A percentile compares a stretch with the other conserved stretches of the same genome.
phyloP scores from a whole-genome alignment of 2,113 vertebrate species.

The Hippocampus mohnikei region DNA sequence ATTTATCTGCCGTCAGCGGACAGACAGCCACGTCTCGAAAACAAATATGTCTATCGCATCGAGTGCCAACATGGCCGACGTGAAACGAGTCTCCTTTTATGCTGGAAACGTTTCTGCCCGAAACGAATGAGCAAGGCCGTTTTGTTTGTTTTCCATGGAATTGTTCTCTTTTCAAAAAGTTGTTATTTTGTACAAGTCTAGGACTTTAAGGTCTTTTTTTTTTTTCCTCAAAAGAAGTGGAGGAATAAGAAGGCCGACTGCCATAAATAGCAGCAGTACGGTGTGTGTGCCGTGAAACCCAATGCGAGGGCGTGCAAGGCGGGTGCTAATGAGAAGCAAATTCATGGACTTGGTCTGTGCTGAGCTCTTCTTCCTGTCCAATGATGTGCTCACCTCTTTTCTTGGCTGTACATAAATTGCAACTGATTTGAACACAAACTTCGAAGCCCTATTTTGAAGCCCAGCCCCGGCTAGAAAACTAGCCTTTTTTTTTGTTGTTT shows the following conservation, averaged over 20 bases:
- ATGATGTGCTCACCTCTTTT: background rate
- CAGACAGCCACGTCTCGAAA: slow-evolving; percentile 17
- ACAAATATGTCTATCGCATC: slow-evolving; percentile 14
- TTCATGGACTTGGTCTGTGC: slow-evolving; percentile 36
- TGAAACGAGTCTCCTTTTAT: slow-evolving; percentile 11
- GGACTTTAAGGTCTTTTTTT: background rate
- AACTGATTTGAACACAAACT: no score
- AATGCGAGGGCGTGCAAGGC: slow-evolving; percentile 17
- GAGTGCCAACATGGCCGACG: slow-evolving; percentile 28
- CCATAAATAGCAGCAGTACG: background rate
- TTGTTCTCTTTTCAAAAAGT: background rate
- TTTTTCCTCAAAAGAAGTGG: background rate
- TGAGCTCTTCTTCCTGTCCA: background rate
- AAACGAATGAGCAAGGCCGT: slow-evolving; percentile 12
- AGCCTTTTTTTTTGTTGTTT: no score
- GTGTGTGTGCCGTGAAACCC: slow-evolving; percentile 9
- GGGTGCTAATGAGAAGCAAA: slow-evolving; percentile 38
- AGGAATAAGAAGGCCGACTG: slow-evolving; percentile 14
- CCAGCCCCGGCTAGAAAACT: no score
- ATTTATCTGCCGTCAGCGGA: slow-evolving; percentile 19
- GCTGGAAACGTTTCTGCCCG: slow-evolving; percentile 5
- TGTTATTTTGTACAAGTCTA: background rate
- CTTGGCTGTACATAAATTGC: background rate
- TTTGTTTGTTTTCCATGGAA: slow-evolving; percentile 8
- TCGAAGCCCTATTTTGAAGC: background rate